Conservation (phyloP, 2,888 invertebrate genomes). For the Electrophaes corylata region DNA sequence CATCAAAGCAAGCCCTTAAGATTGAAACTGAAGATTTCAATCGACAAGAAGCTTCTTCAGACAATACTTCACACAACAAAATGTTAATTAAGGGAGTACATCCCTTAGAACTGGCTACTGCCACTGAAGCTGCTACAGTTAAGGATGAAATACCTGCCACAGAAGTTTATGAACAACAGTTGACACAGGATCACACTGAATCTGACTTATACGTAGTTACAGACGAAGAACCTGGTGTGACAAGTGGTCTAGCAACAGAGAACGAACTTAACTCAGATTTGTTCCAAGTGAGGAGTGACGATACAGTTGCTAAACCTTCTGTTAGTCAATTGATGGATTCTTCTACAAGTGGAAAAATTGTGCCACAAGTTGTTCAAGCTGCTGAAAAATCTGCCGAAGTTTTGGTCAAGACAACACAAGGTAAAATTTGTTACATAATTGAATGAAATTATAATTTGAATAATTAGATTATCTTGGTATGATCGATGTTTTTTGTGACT, state of each 20-base stretch:
- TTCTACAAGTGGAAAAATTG: background rate
- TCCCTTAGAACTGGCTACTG: background rate
- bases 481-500: no score
- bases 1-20: background rate
- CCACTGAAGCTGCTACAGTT: background rate
- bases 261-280: background rate
- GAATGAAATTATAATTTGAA: no score
- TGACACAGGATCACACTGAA: background rate
- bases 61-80: background rate
- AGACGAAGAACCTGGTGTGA: background rate
- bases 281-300: background rate
- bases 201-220: background rate
- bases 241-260: background rate
- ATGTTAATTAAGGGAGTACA: background rate
- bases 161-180: background rate
- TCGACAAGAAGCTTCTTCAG: background rate
- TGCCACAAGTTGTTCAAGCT: background rate
- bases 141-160: background rate
- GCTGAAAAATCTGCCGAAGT: constrained; percentile 1
- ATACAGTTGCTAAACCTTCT: constrained; percentile 1
- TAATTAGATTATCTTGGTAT: no score
- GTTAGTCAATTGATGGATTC: background rate
- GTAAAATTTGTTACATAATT: background rate
- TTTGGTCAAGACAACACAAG: background rate
- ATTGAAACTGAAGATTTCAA: background rate